Conservation (phyloP, 1,140 invertebrate genomes). For the Aporrectodea caliginosa region DNA sequence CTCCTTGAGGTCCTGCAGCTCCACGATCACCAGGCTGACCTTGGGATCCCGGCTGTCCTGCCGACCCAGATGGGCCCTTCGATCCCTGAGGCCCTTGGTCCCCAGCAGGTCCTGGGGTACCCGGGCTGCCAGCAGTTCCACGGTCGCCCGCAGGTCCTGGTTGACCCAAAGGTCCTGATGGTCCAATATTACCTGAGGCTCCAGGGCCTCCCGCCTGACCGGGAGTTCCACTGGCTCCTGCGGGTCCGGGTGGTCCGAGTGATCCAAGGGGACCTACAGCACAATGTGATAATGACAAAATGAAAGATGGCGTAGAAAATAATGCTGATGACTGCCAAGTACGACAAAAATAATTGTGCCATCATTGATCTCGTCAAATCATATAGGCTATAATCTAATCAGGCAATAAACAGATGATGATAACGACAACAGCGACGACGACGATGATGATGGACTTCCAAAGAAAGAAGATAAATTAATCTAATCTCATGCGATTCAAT, state of each 20-base stretch:
- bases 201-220: neutral
- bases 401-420: no score
- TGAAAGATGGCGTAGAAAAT: no score
- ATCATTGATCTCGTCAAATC: no score
- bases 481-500: no score
- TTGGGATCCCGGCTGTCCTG: conserved; percentile 33
- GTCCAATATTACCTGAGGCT: conserved; percentile 14
- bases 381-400: no score
- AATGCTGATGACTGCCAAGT: no score
- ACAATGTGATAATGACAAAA: no score
- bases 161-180: conserved; percentile 17
- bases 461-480: no score
- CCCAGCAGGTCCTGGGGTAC: neutral
- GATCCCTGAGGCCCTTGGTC: conserved; percentile 25
- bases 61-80: conserved; percentile 32
- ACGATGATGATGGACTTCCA: no score
- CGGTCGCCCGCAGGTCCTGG: conserved; percentile 5
- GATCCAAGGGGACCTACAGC: neutral
- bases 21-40: conserved; percentile 36
- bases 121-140: conserved; percentile 12
- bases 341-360: no score
- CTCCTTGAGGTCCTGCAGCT: conserved; percentile 38
- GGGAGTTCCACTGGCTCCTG: neutral
- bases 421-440: no score
- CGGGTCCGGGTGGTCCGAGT: neutral